These are phyloP conservation scores for Oncorhynchus gorbuscha DNA, from an alignment of 2,113 vertebrate genomes.

Conservation along the genomic window DNA sequence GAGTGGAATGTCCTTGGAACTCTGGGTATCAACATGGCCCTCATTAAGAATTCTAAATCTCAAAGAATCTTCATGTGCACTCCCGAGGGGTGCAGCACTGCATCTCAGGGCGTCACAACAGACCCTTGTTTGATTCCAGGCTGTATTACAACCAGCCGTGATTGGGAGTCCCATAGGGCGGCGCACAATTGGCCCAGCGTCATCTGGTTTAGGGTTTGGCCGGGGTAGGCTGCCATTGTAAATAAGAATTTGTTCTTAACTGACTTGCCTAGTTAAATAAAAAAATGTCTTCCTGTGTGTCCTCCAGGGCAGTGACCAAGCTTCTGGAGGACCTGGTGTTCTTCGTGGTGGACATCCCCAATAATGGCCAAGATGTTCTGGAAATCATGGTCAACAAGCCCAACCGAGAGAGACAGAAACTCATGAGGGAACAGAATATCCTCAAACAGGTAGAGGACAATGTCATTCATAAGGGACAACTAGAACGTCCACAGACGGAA, in stretches of 20 bases:
- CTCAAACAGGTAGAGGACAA: conserved; percentile 86
- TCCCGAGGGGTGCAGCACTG: too few relatives aligned
- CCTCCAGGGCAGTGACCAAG: conserved; percentile 92
- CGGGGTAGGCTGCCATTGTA: too few relatives aligned
- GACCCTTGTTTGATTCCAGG: too few relatives aligned
- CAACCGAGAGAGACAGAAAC: conserved; percentile 95
- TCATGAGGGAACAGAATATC: conserved; percentile 99
- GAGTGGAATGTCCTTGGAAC: too few relatives aligned
- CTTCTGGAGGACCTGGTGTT: conserved; percentile 95
- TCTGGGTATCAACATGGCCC: too few relatives aligned
- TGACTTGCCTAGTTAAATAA: too few relatives aligned
- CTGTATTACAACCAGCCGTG: too few relatives aligned
- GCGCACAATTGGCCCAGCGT: too few relatives aligned
- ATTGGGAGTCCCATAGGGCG: too few relatives aligned
- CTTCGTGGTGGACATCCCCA: conserved; percentile 97
- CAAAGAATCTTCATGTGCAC: background rate
- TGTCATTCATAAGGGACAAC: background rate
- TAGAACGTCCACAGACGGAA: background rate
- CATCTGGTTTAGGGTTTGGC: too few relatives aligned
- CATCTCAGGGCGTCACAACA: too few relatives aligned
- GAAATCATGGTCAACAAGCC: conserved; percentile 98
- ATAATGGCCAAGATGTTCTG: conserved; percentile 93
- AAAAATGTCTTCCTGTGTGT: background rate
- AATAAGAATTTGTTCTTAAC: too few relatives aligned
- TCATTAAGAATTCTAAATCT: background rate